phyloP scores from a whole-genome alignment of 2,888 invertebrate genomes.

The Ctenicera cuprea region DNA sequence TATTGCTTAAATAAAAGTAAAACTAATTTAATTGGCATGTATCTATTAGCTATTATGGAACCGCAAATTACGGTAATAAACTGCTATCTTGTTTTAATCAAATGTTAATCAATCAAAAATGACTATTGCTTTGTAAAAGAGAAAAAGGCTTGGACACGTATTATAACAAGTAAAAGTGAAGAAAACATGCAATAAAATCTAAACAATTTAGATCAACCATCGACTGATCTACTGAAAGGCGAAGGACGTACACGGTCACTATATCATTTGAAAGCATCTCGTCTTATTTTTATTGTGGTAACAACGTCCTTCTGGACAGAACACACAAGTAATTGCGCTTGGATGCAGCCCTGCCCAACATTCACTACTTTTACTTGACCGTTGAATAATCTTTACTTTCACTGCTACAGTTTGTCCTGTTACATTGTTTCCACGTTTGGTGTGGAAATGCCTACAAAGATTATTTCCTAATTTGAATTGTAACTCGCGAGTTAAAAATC shows the following conservation, averaged over 20 bases:
- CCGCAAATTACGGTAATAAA: no score
- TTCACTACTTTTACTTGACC: constrained; percentile 52
- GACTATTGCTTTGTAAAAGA: background rate
- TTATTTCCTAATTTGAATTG: constrained; percentile 9
- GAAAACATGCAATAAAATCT: constrained; percentile 21
- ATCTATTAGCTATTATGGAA: no score
- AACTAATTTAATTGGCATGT: no score
- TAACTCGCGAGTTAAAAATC: background rate
- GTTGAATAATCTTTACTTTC: constrained; percentile 51
- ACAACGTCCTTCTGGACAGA: constrained; percentile 30
- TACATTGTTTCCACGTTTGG: constrained; percentile 29
- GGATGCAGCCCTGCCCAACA: constrained; percentile 49
- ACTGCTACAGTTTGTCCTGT: constrained; percentile 39
- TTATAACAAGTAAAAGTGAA: constrained; percentile 52
- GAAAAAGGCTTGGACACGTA: constrained; percentile 1
- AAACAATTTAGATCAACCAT: constrained; percentile 23
- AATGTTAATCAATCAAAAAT: no score
- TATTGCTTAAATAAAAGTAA: no score
- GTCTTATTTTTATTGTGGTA: constrained; percentile 16
- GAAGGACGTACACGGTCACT: constrained; percentile 50
- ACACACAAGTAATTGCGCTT: constrained; percentile 33
- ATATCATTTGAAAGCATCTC: constrained; percentile 42
- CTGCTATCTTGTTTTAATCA: no score
- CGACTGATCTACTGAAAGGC: constrained; percentile 51
- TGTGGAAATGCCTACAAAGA: constrained; percentile 23